Evolutionary conservation across 2,113 vertebrate species (phyloP).

Genomic region (Salvelinus namaycush): DNA sequence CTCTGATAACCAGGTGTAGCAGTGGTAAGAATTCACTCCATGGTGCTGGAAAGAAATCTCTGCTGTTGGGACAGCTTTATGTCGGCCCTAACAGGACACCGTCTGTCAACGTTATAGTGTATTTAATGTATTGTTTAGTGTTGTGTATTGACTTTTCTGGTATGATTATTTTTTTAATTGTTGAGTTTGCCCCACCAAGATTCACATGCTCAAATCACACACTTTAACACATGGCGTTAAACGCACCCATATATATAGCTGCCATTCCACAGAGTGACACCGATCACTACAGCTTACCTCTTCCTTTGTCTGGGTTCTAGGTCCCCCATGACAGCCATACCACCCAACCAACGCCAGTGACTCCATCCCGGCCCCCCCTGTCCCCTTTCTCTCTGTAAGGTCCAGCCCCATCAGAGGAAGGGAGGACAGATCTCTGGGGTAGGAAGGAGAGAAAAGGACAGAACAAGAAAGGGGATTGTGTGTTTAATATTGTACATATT

Average conservation of each 20-base stretch:
- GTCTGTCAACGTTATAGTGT: accelerated
- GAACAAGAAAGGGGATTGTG: conserved; percentile 8
- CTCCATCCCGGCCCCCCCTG: too few species aligned
- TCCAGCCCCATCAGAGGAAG: background rate
- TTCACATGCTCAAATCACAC: background rate
- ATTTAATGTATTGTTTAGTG: too few species aligned
- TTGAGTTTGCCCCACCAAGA: too few species aligned
- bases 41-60: too few species aligned
- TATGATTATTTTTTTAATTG: too few species aligned
- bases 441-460: background rate
- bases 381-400: background rate
- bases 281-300: background rate
- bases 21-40: too few species aligned
- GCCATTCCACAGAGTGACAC: background rate
- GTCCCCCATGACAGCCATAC: background rate
- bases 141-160: too few species aligned
- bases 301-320: background rate
- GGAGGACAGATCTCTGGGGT: conserved; percentile 16
- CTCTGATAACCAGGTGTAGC: too few species aligned
- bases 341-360: background rate
- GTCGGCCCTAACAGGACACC: too few species aligned
- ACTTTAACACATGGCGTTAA: too few species aligned
- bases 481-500: conserved; percentile 27
- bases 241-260: background rate
- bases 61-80: too few species aligned